Percentiles rank a stretch among this genome's conserved stretches.
phyloP scores from a whole-genome alignment of 2,888 invertebrate genomes.

The Neria commutata region DNA sequence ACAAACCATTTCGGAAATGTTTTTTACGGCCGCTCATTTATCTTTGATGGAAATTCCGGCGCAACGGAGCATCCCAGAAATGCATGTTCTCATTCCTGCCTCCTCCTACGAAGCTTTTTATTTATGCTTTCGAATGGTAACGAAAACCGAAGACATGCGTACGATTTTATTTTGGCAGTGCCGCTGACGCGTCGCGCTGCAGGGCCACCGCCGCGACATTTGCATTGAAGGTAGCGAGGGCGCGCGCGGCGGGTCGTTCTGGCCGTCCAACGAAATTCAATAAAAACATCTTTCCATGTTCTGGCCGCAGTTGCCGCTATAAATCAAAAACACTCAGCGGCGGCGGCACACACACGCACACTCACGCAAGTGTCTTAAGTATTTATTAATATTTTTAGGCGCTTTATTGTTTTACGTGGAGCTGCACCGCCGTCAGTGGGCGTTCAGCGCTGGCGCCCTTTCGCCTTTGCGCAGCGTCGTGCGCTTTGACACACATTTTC shows the following conservation, averaged over 20 bases:
- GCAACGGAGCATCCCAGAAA: conserved; percentile 21
- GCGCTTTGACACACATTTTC: too few relatives aligned
- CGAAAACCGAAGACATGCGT: neutral
- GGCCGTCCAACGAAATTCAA: too few relatives aligned
- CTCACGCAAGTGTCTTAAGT: too few relatives aligned
- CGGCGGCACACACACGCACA: too few relatives aligned
- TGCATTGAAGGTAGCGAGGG: too few relatives aligned
- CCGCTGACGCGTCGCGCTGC: conserved; percentile 9
- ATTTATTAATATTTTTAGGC: too few relatives aligned
- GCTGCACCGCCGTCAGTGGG: too few relatives aligned
- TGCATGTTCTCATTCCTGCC: conserved; percentile 25
- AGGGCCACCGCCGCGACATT: conserved; percentile 19
- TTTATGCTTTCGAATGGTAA: neutral
- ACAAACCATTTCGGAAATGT: conserved; percentile 32
- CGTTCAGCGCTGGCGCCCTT: too few relatives aligned
- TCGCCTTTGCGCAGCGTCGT: too few relatives aligned
- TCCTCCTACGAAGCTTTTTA: neutral
- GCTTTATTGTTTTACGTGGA: too few relatives aligned
- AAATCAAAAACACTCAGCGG: conserved; percentile 33
- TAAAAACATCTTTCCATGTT: conserved; percentile 25
- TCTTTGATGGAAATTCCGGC: conserved; percentile 18
- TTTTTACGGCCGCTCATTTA: conserved; percentile 31
- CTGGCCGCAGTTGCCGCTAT: conserved; percentile 34
- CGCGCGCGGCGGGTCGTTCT: too few relatives aligned
- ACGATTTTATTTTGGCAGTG: neutral